Base-by-base conservation (phyloP, 2,888 invertebrate species). In the Hipparchia sbordonii region DNA sequence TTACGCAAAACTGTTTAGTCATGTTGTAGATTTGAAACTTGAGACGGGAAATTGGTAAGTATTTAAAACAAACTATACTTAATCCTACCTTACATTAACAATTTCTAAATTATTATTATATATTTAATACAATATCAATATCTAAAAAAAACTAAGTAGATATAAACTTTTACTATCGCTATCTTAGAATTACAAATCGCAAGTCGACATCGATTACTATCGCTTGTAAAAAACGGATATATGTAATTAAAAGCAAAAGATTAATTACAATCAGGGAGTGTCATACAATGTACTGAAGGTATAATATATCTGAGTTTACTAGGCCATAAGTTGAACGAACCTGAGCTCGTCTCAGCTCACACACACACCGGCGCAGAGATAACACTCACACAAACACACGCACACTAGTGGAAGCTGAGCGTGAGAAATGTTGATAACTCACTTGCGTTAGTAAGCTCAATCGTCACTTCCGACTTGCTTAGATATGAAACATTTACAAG, bases 321-420 rank as follows among this genome's bases (percentile, higher is more conserved):
- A 89, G 94, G 94, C 92, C 93, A 94, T 92, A 93, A 94, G 94
- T 92, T 93, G 93, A 94, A 93, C 84, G 92, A 91, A 91, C 93
- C 89, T 87, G 87, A 88, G 89, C 89, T 91, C 88, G 89, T 92
- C 92, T 91, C 85, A 87, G 86, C 88, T 82, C 86, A 80, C 91
- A 77, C 91, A 90, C 90, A 92, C 91, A 84, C 12, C 65, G 76
- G 66, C 77, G 71, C 66, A 23, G 65, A 79, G 79, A 82, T 79
- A 83, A 79, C 80, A 79, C 82, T 78, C 82, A 79, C 82, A 79
- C 80, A 82, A 83, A 84, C 71, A 74, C 82, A 88, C 90, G 84
- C 91, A 92, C 89, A 92, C 88, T 81, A 79, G 80, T 81, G 82
- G 78, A 85, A 83, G 81, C 84, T 81, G 87, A 92, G 88, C 93